Evolutionary conservation across 2,888 invertebrate species (phyloP), one percentile per base, ranked within the genome.

Genomic region (Malthinus flaveolus): DNA sequence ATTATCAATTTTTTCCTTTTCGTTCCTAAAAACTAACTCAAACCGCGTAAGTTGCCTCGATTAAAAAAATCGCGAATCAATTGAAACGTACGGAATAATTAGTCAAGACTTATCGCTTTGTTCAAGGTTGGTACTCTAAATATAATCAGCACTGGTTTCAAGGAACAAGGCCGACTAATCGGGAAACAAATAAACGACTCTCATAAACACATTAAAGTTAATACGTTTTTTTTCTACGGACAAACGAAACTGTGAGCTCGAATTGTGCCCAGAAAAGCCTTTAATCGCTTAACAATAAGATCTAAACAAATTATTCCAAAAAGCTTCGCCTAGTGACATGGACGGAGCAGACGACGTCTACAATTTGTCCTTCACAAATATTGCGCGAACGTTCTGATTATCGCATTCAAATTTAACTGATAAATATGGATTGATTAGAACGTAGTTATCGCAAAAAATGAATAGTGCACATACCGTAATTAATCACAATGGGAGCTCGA

Each of bases 151-250:
- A 42, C 53, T 39, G 54, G 61, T 61, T 56, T 57, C 61, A 61
- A 54, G 57, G 57, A 61, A 61, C 57, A 61, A 61, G 61, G 61
- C 52, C 61, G 54, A 47, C 52, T 54, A 54, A 61, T 61, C 56
- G 56, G 53, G 53, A 61, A 61, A 57, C 61, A 57, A 61, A 60
- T 60, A 60, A 56, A 52, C 54, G 54, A 59, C 59, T 49, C 53
- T 59, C 52, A 53, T 53, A 53, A 35, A 48, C 31, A 52, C 47
- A 58, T 51, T 55, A 54, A 53, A 13, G 23, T 55, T 59, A 50
- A 49, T 59, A 59, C 55, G 54, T 34, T 52, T 57, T 55, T 52
- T 57, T 31, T 50, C 59, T 46, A 55, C 59, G 47, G 49, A 58
- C 53, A 46, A 49, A 53, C 58, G 53, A 54, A 59, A 10, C 44